Evolutionary conservation across 2,888 invertebrate genomes (phyloP).

Genomic region (Eilema sororculum): DNA sequence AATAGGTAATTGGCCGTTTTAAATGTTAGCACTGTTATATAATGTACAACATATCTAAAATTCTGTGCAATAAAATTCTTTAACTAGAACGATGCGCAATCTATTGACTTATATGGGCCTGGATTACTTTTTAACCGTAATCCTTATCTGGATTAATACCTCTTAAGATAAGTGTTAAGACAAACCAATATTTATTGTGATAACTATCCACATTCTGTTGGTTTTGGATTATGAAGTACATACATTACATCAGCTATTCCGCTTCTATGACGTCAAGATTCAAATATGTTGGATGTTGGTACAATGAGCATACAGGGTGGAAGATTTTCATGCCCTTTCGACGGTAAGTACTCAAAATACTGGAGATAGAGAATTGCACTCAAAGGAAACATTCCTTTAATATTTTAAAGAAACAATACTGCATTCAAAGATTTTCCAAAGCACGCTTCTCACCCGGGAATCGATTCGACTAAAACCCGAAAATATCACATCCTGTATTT

Average conservation of each 20-base stretch:
- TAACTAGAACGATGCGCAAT: background rate
- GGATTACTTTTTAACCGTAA: constrained; percentile 12
- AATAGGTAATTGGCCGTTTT: too few relatives aligned
- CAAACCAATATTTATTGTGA: constrained; percentile 16
- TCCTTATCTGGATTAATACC: constrained; percentile 21
- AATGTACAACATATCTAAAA: too few relatives aligned
- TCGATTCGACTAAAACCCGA: too few relatives aligned
- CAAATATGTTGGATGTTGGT: background rate
- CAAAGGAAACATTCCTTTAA: too few relatives aligned
- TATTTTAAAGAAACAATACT: too few relatives aligned
- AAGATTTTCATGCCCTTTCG: too few relatives aligned
- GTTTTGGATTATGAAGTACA: constrained; percentile 11
- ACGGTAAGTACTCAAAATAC: too few relatives aligned
- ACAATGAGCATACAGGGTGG: background rate
- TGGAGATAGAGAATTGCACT: too few relatives aligned
- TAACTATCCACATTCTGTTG: constrained; percentile 11
- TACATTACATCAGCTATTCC: constrained; percentile 9
- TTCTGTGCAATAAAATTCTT: background rate
- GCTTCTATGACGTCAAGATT: constrained; percentile 2
- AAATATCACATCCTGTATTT: too few relatives aligned
- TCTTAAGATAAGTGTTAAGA: constrained; percentile 16
- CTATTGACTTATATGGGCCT: constrained; percentile 6
- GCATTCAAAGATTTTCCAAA: too few relatives aligned
- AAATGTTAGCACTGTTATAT: too few relatives aligned
- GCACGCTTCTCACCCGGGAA: too few relatives aligned